A percentile compares a stretch with the other conserved stretches of the same genome.
Conservation (phyloP, 2,113 vertebrate genomes). For the Apeltes quadracus region DNA sequence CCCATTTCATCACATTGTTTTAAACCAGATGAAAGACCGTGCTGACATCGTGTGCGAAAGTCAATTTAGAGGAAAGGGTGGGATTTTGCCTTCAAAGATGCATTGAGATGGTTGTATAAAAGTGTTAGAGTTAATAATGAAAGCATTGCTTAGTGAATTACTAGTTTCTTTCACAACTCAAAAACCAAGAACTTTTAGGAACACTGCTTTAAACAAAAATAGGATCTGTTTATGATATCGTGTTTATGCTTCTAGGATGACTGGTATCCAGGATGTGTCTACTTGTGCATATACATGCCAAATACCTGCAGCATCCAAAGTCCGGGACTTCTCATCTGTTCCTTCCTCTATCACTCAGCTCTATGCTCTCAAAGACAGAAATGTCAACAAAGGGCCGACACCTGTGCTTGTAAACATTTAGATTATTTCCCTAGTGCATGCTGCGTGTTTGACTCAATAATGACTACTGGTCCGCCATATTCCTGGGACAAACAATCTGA, state of each 20-base stretch:
- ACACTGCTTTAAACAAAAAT: constrained; percentile 1
- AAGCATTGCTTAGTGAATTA: constrained; percentile 15
- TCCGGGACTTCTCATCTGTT: background rate
- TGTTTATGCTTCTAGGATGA: constrained; percentile 33
- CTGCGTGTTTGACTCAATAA: constrained; percentile 35
- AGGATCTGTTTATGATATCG: constrained; percentile 8
- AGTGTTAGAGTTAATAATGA: constrained; percentile 37
- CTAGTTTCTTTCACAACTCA: constrained; percentile 13
- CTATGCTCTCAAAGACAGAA: constrained; percentile 24
- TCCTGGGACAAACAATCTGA: constrained; percentile 11
- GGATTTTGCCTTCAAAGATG: constrained; percentile 29
- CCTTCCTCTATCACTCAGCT: constrained; percentile 12
- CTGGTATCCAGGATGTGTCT: constrained; percentile 38
- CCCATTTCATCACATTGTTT: constrained; percentile 58
- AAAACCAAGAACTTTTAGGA: background rate
- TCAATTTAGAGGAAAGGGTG: constrained; percentile 26
- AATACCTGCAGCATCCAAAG: constrained; percentile 34
- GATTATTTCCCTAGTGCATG: constrained; percentile 34
- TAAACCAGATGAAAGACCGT: constrained; percentile 44
- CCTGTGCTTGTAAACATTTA: constrained; percentile 31
- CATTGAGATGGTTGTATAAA: constrained; percentile 22
- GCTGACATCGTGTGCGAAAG: constrained; percentile 16
- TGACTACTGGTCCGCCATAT: constrained; percentile 4
- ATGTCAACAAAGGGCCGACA: constrained; percentile 19
- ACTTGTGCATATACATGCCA: constrained; percentile 44